phyloP scores from a whole-genome alignment of 2,797 vertebrate species.

The Anas acuta region DNA sequence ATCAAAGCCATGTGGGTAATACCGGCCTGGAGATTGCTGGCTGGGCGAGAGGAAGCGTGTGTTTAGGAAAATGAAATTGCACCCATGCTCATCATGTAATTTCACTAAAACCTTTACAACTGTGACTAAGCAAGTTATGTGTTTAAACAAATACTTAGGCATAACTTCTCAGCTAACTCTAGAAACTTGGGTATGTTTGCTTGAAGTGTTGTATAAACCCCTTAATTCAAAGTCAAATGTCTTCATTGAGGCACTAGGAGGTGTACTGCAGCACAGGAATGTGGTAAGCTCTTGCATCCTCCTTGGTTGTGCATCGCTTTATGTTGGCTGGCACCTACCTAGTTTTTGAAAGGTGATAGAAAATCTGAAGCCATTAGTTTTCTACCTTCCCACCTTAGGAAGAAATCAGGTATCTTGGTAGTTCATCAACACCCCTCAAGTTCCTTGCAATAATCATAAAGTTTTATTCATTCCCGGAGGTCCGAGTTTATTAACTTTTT shows the following conservation, averaged over 20 bases:
- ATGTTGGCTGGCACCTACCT: not conserved
- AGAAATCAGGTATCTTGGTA: not conserved
- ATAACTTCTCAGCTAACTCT: accelerated
- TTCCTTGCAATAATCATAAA: not conserved
- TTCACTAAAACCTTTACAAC: not conserved
- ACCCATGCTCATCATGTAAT: not conserved
- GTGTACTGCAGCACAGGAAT: too few relatives aligned
- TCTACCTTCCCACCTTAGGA: not conserved
- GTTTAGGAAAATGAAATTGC: not conserved
- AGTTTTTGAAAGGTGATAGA: not conserved
- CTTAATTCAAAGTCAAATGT: not conserved
- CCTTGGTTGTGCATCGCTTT: not conserved
- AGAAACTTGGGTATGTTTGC: not conserved
- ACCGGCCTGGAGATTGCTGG: not conserved
- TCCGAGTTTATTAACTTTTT: not conserved
- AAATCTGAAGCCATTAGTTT: not conserved
- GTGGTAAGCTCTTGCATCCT: not conserved
- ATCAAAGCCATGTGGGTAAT: accelerated
- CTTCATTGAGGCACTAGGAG: accelerated
- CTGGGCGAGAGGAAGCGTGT: not conserved
- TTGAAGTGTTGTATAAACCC: not conserved
- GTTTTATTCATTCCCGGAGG: not conserved
- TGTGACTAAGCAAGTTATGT: not conserved
- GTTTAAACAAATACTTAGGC: not conserved
- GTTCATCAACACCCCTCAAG: not conserved